Evolutionary conservation across 2,888 invertebrate genomes (phyloP), one percentile per base, ranked within the genome.

Genomic region (Pyrrhia umbra): DNA sequence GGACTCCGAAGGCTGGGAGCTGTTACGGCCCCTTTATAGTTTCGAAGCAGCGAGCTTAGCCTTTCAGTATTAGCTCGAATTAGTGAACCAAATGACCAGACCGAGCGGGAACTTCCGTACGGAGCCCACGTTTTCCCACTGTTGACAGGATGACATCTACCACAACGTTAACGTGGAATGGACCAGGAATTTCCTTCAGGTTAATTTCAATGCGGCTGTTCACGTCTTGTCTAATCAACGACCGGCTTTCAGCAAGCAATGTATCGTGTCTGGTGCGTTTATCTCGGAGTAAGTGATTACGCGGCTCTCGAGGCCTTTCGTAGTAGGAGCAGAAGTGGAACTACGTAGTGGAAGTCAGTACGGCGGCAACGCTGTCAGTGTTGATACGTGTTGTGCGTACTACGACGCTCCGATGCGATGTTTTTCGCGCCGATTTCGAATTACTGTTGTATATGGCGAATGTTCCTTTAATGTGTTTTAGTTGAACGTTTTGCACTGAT

Each of bases 41-140:
- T 75, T 68, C 66, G 69, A 68, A 75, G 64, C 73, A 57, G 30
- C 39, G 61, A 63, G 73, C 73, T 81, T 60, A 77, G 75, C 82
- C 79, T 86, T 87, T 85, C 75, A 76, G 82, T 83, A 85, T 89
- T 86, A 86, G 80, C 83, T 81, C 61, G 76, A 86, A 90, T 90
- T 90, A 88, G 88, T 83, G 82, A 87, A 87, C 84, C 87, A 89
- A 90, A 91, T 88, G 86, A 85, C 86, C 85, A 80, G 78, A 79
- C 77, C 74, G 77, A 77, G 70, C 75, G 60, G 73, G 77, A 82
- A 85, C 85, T 86, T 87, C 86, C 82, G 77, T 51, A 54, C 23
- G 63, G 65, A 75, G 54, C 80, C 80, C 81, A 79, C 81, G 80
- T 86, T 90, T 89, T 86, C 88, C 77, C 67, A 83, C 78, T 87